A percentile compares a stretch with the other conserved stretches of the same genome.
phyloP scores from a whole-genome alignment of 2,797 vertebrate genomes.

The Squalus acanthias region DNA sequence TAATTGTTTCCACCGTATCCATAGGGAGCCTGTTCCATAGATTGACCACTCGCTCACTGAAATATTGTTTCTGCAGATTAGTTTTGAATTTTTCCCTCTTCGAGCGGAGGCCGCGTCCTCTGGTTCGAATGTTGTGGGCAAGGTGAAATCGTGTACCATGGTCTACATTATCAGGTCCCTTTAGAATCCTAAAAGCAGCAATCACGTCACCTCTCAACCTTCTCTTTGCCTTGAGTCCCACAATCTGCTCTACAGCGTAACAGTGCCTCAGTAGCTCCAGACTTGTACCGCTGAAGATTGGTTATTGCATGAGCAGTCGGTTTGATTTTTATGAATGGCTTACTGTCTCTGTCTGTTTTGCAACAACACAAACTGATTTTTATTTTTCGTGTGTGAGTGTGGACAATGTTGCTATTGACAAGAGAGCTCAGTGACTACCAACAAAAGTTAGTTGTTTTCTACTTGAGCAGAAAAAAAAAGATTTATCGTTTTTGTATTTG shows the following conservation, averaged over 20 bases:
- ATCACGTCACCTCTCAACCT: neutral
- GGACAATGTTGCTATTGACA: slow-evolving; percentile 1
- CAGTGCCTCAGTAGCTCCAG: neutral
- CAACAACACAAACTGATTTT: slow-evolving; percentile 21
- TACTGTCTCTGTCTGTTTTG: neutral
- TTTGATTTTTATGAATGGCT: slow-evolving; percentile 31
- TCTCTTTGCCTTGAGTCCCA: neutral
- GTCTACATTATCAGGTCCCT: neutral
- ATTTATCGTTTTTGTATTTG: neutral
- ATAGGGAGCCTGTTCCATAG: neutral
- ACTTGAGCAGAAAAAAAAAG: neutral
- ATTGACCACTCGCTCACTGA: too few relatives aligned
- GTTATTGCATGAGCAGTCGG: neutral
- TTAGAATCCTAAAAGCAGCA: neutral
- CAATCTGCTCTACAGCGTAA: neutral
- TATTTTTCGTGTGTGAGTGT: slow-evolving; percentile 14
- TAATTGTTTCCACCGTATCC: neutral
- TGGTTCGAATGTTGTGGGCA: neutral
- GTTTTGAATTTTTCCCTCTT: neutral
- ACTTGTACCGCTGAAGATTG: neutral
- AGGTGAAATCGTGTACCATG: neutral
- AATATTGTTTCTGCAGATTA: neutral
- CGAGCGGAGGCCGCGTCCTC: neutral
- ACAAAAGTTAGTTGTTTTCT: neutral
- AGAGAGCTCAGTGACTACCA: neutral